Conservation (phyloP, 2,888 invertebrate species). For the Pammene aurita region DNA sequence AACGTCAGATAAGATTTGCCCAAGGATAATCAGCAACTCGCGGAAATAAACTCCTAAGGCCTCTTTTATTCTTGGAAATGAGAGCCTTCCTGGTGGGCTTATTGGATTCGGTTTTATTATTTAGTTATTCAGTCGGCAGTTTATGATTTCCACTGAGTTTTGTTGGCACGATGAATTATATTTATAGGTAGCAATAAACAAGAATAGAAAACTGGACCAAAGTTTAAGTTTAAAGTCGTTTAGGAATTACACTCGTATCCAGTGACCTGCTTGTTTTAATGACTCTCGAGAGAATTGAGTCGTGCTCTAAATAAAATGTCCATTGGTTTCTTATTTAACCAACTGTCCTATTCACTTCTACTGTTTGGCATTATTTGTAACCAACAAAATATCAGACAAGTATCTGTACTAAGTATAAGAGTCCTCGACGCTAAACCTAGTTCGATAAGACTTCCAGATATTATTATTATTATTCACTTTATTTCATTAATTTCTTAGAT, state of each 20-base stretch:
- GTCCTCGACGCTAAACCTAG: too few species aligned
- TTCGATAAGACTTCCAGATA: too few species aligned
- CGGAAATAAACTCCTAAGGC: slow-evolving; percentile 35
- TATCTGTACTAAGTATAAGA: too few species aligned
- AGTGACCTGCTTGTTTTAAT: background rate
- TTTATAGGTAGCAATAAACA: slow-evolving; percentile 2
- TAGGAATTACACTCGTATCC: background rate
- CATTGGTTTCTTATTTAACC: background rate
- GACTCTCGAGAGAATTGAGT: slow-evolving; percentile 1
- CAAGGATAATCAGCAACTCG: slow-evolving; percentile 34
- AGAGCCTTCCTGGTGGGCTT: slow-evolving; percentile 34
- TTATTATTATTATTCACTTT: too few species aligned
- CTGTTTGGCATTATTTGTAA: too few species aligned
- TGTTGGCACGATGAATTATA: background rate
- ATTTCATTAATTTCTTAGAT: too few species aligned
- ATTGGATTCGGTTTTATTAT: slow-evolving; percentile 36
- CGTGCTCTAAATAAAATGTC: background rate
- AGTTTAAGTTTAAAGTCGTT: slow-evolving; percentile 13
- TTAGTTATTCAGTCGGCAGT: slow-evolving; percentile 18
- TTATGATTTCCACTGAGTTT: slow-evolving; percentile 3
- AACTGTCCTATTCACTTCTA: too few species aligned
- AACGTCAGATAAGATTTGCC: slow-evolving; percentile 34
- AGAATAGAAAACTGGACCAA: background rate
- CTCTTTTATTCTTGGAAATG: slow-evolving; percentile 37
- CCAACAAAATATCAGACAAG: background rate